Percentiles rank a stretch among this genome's conserved stretches.
These are phyloP conservation scores for Myopa tessellatipennis DNA, from an alignment of 2,888 invertebrate genomes.

Conservation along the genomic window DNA sequence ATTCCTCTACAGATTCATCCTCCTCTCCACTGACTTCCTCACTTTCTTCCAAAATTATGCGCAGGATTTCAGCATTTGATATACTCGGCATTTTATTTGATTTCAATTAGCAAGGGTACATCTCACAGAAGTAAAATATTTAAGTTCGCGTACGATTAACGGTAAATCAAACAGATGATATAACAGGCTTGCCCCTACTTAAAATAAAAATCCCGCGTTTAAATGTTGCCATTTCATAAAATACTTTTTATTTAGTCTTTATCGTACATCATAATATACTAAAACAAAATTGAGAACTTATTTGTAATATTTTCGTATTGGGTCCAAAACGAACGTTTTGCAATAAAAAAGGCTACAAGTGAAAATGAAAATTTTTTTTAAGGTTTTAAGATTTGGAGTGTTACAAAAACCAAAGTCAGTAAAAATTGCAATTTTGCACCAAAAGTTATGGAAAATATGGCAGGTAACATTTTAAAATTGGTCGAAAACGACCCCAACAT, in stretches of 20 bases:
- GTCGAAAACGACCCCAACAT: no score
- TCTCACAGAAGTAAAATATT: background rate
- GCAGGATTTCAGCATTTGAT: background rate
- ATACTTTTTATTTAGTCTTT: background rate
- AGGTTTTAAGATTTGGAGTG: background rate
- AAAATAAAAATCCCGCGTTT: background rate
- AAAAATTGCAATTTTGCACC: no score
- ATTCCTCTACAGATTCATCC: background rate
- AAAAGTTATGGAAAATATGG: no score
- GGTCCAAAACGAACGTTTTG: slow-evolving; percentile 6
- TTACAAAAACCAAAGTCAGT: no score
- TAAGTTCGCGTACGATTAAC: background rate
- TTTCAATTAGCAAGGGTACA: background rate
- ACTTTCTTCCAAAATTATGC: background rate
- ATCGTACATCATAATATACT: background rate
- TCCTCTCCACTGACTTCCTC: background rate
- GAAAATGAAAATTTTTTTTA: background rate
- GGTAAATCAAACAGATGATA: background rate
- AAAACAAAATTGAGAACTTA: slow-evolving; percentile 5
- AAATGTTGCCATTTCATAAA: background rate
- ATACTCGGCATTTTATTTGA: background rate
- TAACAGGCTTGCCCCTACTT: background rate
- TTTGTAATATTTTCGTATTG: slow-evolving; percentile 11
- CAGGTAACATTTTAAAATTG: no score
- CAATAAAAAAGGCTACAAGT: slow-evolving; percentile 7